Percentiles rank a stretch among this genome's conserved stretches.
Conservation (phyloP, 92 coral and sea anemone species). For the Zoanthus sociatus region DNA sequence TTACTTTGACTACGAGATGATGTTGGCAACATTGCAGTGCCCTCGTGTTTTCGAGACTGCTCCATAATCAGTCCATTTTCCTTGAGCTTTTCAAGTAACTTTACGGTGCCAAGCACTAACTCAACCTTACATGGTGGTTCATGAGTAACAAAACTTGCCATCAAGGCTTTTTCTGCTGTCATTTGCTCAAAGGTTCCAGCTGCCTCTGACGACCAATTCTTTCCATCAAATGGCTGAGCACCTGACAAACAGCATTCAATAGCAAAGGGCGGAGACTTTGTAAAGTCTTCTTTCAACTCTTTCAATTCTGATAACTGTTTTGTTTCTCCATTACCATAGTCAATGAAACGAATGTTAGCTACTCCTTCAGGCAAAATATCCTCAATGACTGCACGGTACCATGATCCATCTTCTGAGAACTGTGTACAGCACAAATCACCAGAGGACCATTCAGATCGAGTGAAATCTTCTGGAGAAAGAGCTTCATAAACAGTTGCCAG, state of each 20-base stretch:
- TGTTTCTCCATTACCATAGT: constrained; percentile 88
- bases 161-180: constrained; percentile 67
- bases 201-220: constrained; percentile 50
- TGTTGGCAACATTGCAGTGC: background rate
- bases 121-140: constrained; percentile 58
- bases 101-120: constrained; percentile 47
- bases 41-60: background rate
- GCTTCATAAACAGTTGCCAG: constrained; percentile 72
- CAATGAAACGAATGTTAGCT: constrained; percentile 77
- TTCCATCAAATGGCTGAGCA: constrained; percentile 47
- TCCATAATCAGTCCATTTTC: constrained; percentile 31
- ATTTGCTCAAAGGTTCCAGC: constrained; percentile 57
- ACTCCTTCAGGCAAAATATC: constrained; percentile 40
- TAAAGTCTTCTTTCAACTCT: constrained; percentile 54
- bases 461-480: constrained; percentile 42
- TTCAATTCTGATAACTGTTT: constrained; percentile 50
- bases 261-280: constrained; percentile 70
- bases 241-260: constrained; percentile 76
- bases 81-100: constrained; percentile 55
- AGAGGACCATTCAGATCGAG: constrained; percentile 20
- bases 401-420: constrained; percentile 80
- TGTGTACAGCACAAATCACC: constrained; percentile 86
- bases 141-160: constrained; percentile 43
- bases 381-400: constrained; percentile 89
- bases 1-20: constrained; percentile 20